Evolutionary conservation across 2,888 invertebrate species (phyloP), one percentile per base, ranked within the genome.

Genomic region (Leucophenga maculata): DNA sequence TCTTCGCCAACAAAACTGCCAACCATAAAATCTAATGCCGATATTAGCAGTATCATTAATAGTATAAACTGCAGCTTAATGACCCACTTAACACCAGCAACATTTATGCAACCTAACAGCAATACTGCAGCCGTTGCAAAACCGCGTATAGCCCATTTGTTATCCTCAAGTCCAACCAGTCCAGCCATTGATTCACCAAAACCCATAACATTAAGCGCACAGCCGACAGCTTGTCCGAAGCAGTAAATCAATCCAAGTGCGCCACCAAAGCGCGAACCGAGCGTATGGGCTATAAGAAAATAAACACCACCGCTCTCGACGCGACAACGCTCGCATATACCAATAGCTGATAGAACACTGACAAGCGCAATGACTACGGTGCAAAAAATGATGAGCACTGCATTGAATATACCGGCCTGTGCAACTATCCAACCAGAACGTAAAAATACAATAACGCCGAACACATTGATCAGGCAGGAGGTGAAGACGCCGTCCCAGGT

Each of bases 241-340:
- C 97, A 97, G 88, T 98, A 99, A 20, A 99, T 90, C 79, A 99
- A 90, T 54, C 98, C 98, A 57, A 98, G 91, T 31, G 98, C 94
- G 54, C 97, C 97, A 13, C 97, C 98, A 86, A 97, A 94, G 85
- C 97, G 91, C 6, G 97, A 96, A 50, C 98, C 98, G 31, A 99
- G 90, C 3, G 98, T 97, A 85, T 98, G 97, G 0, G 97, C 95
- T 48, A 99, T 90, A 71, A 99, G 91, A 89, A 98, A 98, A 89
- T 98, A 98, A 31, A 98, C 97, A 64, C 98, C 98, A n/a, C 98
- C 98, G 89, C 97, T 96, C 89, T 97, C 97, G 84, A 98, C 94
- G 73, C 95, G 92, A 90, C 97, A 97, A 86, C 97, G 90, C 88
- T 98, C 98, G 90, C 97, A 97, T 79, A 98, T 98, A 59, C 98